Percentiles rank a stretch among this genome's conserved stretches.
phyloP scores from a whole-genome alignment of 2,888 invertebrate species.

The Acanthosepion pharaonis region DNA sequence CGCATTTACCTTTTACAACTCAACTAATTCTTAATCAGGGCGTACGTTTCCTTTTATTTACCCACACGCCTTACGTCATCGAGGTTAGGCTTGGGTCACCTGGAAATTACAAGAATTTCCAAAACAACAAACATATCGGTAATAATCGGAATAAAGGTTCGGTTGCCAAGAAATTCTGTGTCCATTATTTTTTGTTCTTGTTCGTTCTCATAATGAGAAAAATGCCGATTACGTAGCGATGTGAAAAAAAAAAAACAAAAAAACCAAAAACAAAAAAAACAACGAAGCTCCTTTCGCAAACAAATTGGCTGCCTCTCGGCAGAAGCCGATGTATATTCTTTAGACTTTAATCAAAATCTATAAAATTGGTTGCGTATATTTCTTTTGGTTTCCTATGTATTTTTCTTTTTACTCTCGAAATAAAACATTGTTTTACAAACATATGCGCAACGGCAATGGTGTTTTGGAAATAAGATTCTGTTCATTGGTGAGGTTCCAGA shows the following conservation, averaged over 20 bases:
- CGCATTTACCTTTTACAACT: no score
- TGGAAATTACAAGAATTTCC: no score
- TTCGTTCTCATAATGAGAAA: neutral
- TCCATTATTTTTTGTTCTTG: neutral
- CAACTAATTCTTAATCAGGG: no score
- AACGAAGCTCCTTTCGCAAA: neutral
- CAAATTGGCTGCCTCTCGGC: neutral
- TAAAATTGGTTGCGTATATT: neutral
- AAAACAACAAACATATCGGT: no score
- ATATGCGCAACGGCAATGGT: neutral
- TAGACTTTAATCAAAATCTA: conserved; percentile 2
- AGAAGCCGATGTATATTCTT: neutral
- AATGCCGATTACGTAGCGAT: neutral
- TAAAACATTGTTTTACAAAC: neutral
- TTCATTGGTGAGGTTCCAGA: neutral
- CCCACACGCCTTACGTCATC: no score
- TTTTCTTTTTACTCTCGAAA: neutral
- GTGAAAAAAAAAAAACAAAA: neutral
- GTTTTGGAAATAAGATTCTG: neutral
- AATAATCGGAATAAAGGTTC: no score
- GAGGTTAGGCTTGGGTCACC: no score
- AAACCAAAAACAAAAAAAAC: no score
- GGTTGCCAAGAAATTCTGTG: no score
- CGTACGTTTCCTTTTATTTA: no score
- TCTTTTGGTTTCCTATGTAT: neutral